Base-by-base conservation (phyloP, 2,113 vertebrate genomes). In the Dinomys branickii region DNA sequence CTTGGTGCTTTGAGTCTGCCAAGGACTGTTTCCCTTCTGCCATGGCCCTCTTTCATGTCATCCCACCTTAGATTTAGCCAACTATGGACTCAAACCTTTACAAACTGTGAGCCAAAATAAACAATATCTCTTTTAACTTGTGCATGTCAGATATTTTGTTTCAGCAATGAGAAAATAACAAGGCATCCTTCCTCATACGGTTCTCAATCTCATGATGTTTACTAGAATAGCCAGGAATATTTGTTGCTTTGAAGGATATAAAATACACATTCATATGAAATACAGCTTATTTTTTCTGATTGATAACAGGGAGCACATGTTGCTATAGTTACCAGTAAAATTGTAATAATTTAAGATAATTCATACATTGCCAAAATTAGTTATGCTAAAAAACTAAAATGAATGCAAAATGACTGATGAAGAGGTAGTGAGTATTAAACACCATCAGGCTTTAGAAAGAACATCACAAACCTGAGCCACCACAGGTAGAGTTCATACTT, bases 301-400 rank as follows among this genome's bases (percentile, higher is more conserved):
- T 85, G 10, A 41, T 26, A 93, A 93, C 16, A 85, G 9, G 35
- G 65, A 88, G 88, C 35, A 94, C 20, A 88, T 69, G 10, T 94
- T 4, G 2, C 59, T 95, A 92, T 94, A 91, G 78, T 56, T 96
- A 91, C 80, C 38, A 94, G 75, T 69, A 82, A 67, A 96, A 94
- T 84, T 86, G 59, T 14, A 93, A 52, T 92, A 89, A 91, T 84
- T 95, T 94, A 56, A 97, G 5, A 91, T 30, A 88, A 94, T 91
- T 90, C 97, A 17, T 85, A 87, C 91, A 58, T 88, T 61, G 2
- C 85, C 38, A 75, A 96, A 88, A 92, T 80, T 95, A 91, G 50
- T 84, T 86, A 93, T 95, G 91, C 35, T 91, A 88, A 95, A 83
- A 73, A 92, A 38, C 38, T 93, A 35, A 93, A 97, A 93, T 78